Evolutionary conservation across 2,797 vertebrate species (phyloP).

Genomic region (Onychomys leucogaster): DNA sequence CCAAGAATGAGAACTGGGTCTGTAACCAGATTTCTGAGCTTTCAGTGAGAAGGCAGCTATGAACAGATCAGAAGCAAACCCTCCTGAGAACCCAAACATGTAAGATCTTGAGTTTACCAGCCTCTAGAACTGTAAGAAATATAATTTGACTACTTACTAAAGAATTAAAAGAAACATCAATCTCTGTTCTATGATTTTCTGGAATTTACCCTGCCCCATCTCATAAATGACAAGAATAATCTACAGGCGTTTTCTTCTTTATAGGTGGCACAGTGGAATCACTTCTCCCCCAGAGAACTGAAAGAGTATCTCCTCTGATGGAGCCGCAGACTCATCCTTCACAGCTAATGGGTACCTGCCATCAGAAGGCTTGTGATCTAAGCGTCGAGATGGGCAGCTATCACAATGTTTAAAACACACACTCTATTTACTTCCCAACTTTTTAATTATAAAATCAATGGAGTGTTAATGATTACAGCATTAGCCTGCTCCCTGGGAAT

Average conservation of each 20-base stretch:
- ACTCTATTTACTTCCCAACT: slow-evolving; percentile 84
- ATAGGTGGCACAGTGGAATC: not conserved
- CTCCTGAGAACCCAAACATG: not conserved
- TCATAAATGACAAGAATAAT: not conserved
- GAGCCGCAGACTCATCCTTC: not conserved
- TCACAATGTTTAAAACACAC: slow-evolving; percentile 77
- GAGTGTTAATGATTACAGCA: slow-evolving; percentile 87
- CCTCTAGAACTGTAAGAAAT: not conserved
- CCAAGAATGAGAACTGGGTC: not conserved
- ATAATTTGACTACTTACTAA: not conserved
- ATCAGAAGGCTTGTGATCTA: slow-evolving; percentile 45
- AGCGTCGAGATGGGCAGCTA: slow-evolving; percentile 72
- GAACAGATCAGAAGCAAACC: not conserved
- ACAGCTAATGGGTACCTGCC: slow-evolving; percentile 51
- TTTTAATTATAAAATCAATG: slow-evolving; percentile 89
- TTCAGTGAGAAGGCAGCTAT: not conserved
- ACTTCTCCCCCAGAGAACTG: not conserved
- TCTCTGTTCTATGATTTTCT: not conserved
- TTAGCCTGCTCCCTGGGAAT: slow-evolving; percentile 83
- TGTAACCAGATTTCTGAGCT: not conserved
- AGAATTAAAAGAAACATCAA: not conserved
- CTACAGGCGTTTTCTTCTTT: not conserved
- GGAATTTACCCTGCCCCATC: not conserved
- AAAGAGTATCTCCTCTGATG: not conserved
- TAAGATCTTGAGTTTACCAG: not conserved